Percentiles rank a stretch among this genome's conserved stretches.
Evolutionary conservation across 1,140 invertebrate genomes (phyloP).

Genomic region (Drosophila miranda): DNA sequence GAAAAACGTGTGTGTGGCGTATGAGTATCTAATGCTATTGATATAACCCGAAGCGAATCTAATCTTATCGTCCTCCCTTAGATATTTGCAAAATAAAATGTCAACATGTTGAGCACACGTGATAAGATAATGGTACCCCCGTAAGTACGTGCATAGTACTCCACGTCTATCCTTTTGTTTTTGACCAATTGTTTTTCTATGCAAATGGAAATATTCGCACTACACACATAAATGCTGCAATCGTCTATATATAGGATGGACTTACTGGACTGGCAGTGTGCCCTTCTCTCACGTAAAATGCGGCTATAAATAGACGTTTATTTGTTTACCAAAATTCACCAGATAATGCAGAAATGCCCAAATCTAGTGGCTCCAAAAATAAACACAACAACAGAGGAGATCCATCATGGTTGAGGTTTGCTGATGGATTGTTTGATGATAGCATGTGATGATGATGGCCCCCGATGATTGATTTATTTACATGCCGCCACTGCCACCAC

Average conservation of each 20-base stretch:
- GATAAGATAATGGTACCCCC: conserved; percentile 34
- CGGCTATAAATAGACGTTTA: conserved; percentile 26
- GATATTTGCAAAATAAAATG: conserved; percentile 48
- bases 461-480: conserved; percentile 67
- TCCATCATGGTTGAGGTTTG: conserved; percentile 27
- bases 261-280: background rate
- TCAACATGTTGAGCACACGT: conserved; percentile 28
- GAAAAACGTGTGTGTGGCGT: background rate
- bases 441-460: conserved; percentile 11
- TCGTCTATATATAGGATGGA: conserved; percentile 19
- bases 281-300: background rate
- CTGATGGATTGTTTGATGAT: conserved; percentile 32
- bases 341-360: conserved; percentile 19
- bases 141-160: background rate
- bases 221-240: conserved; percentile 17
- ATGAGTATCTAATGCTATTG: conserved; percentile 27
- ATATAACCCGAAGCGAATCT: conserved; percentile 36
- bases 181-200: conserved; percentile 29
- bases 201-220: conserved; percentile 25
- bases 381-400: background rate
- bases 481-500: background rate
- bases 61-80: conserved; percentile 27
- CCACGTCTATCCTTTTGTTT: conserved; percentile 16
- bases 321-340: conserved; percentile 17
- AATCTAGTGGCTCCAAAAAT: conserved; percentile 9